Conservation (phyloP, 2,797 vertebrate genomes). For the Epinephelus coioides region DNA sequence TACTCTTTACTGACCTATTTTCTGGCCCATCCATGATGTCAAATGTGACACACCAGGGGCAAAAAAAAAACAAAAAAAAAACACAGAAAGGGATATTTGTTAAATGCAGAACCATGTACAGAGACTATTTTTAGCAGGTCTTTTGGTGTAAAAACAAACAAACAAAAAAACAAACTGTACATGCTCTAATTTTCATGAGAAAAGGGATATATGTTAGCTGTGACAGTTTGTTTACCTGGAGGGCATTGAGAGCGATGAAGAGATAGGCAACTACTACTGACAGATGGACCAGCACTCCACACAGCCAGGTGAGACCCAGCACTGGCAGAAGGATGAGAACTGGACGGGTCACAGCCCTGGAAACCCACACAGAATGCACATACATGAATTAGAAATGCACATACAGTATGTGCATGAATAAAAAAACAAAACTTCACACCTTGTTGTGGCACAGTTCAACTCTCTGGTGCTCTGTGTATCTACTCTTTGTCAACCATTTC, state of each 20-base stretch:
- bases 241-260: conserved; percentile 91
- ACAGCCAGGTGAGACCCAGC: conserved; percentile 95
- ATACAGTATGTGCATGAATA: neutral
- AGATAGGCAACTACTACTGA: conserved; percentile 88
- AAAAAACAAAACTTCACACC: conserved; percentile 11
- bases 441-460: neutral
- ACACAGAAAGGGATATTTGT: too few relatives aligned
- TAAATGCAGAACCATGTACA: too few relatives aligned
- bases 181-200: too few relatives aligned
- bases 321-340: conserved; percentile 92
- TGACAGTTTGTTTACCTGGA: conserved; percentile 88
- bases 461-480: neutral
- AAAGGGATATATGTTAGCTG: too few relatives aligned
- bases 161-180: neutral
- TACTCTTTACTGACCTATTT: too few relatives aligned
- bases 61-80: too few relatives aligned
- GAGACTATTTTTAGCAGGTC: too few relatives aligned
- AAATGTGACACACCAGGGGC: too few relatives aligned
- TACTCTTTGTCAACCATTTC: conserved; percentile 26
- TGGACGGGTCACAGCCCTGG: conserved; percentile 91
- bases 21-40: too few relatives aligned
- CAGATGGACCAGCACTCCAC: conserved; percentile 91
- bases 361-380: conserved; percentile 1
- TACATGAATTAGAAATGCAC: neutral
- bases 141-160: too few relatives aligned